A percentile compares a stretch with the other conserved stretches of the same genome.
These are phyloP conservation scores for Erithacus rubecula DNA, from an alignment of 2,797 vertebrate species.

Conservation along the genomic window DNA sequence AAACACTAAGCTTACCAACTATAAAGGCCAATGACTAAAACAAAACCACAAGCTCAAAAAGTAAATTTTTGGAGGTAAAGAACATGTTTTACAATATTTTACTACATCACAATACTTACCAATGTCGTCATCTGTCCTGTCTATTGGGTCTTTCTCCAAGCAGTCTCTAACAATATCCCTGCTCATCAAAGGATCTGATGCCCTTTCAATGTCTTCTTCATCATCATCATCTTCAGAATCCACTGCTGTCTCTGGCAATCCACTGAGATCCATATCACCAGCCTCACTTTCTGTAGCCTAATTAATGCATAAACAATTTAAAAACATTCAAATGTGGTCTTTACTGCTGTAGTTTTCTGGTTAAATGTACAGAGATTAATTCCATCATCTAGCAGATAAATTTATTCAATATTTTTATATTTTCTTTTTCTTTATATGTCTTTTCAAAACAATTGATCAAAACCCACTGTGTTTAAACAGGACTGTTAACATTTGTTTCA, in stretches of 20 bases:
- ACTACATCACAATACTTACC: constrained; percentile 76
- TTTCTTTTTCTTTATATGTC: not conserved
- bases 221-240: constrained; percentile 98
- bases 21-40: not conserved
- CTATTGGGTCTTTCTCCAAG: constrained; percentile 97
- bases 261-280: constrained; percentile 98
- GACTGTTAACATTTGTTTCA: not conserved
- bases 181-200: constrained; percentile 97
- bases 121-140: constrained; percentile 97
- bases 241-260: constrained; percentile 96
- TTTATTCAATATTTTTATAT: not conserved
- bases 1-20: not conserved
- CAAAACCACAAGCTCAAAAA: not conserved
- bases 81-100: not conserved
- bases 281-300: constrained; percentile 98
- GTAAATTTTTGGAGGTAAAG: not conserved
- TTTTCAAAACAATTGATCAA: not conserved
- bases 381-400: not conserved
- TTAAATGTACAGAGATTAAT: not conserved
- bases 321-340: not conserved
- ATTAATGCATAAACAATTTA: not conserved
- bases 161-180: constrained; percentile 97
- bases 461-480: not conserved
- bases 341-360: not conserved
- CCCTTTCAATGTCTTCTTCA: constrained; percentile 97